Base-by-base conservation (phyloP, 2,113 vertebrate genomes). In the Etheostoma cragini region DNA sequence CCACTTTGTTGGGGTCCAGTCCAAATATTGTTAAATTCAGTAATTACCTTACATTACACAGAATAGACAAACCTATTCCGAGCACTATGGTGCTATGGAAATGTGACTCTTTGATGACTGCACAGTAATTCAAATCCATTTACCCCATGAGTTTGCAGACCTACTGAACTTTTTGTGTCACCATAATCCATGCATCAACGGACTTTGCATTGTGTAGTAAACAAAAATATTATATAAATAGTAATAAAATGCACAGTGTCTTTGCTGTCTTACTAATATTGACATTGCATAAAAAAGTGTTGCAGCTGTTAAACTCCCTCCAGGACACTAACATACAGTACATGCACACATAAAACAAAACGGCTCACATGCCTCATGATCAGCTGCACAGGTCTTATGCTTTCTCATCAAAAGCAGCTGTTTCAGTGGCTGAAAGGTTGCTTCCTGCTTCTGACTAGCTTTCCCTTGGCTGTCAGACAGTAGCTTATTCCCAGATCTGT, bases 361-460 rank as follows among this genome's bases (percentile, higher is more conserved):
- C 3, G 0, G 24, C 79, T 88, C 81, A 80, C 82, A 76, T 84
- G 82, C 53, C 24, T 75, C 13, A 52, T 38, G 5, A 84, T 85
- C 85, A 90, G 75, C 87, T 80, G 71, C 56, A 57, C 74, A 35
- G 35, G 30, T 50, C 74, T 82, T 61, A 65, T 65, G 68, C 54
- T 80, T 72, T 73, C 61, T 78, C 50, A 47, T 69, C 71, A 82
- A 72, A 82, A 56, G 86, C 84, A 79, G 72, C 70, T 80, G 85
- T 52, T 81, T 75, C 12, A 66, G 69, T 57, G 6, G 24, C 79
- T 80, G 26, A 26, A 49, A 49, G 53, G 24, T 64, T 66, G 13
- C 54, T 72, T 78, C 57, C 33, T 75, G 73, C 61, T 46, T 75
- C 67, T 75, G 24, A 47, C 54, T 49, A 35, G 47, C 15, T 60